Base-by-base conservation (phyloP, 2,888 invertebrate genomes). In the Parnassius apollo region DNA sequence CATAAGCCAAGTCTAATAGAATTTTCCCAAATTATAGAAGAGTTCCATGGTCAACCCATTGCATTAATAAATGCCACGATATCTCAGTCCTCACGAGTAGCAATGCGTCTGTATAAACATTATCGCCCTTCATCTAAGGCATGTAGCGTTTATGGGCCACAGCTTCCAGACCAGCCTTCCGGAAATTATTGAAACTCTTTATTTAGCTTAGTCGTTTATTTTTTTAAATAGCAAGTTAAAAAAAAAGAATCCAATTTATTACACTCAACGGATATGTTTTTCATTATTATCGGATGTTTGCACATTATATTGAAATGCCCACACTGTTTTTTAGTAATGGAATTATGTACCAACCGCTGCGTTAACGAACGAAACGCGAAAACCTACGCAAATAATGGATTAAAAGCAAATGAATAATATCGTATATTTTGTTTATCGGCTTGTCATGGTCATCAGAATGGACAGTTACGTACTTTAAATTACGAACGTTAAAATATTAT, bases 261-360 rank as follows among this genome's bases (percentile, higher is more conserved):
- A 57, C 59, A 59, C 46, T 48, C 51, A 13, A 46, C 25, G 49
- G 55, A 59, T 63, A 56, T 10, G 52, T 46, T 63, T 63, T 59
- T 59, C 63, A 59, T 63, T 63, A 59, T 52, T 55, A 50, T 25
- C 56, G 63, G 51, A 25, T 56, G 59, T 63, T 63, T 55, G 59
- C 59, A 51, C 51, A 55, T 59, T 59, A 56, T 57, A 59, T 63
- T 52, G 56, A 56, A 63, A 59, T 52, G 56, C 56, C 56, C 56
- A 42, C 65, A 70, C 66, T 73, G 72, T 77, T 75, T 72, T 74
- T 70, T 69, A 70, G 73, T 77, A 73, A 78, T 75, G 72, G 74
- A 77, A 74, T 77, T 71, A 74, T 71, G 68, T 64, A 59, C 65
- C 67, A 65, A 69, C 65, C 63, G 69, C 62, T 54, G 65, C 64